phyloP scores from a whole-genome alignment of 2,113 vertebrate species.

The Oreochromis aureus region DNA sequence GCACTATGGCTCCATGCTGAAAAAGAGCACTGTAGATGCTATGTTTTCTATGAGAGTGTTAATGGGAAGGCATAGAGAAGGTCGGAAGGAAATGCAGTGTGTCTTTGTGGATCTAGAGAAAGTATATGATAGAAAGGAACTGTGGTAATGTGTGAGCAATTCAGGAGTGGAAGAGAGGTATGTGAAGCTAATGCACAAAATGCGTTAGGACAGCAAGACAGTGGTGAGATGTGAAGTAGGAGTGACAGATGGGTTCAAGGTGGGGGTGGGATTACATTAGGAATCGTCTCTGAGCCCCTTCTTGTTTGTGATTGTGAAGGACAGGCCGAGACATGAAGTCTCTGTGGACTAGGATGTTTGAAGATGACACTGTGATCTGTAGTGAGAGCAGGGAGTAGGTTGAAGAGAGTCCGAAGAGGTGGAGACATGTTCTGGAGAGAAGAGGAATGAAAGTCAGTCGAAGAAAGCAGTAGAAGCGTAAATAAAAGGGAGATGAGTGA shows the following conservation, averaged over 20 bases:
- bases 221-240: not conserved
- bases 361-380: not conserved
- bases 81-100: not conserved
- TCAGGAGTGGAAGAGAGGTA: not conserved
- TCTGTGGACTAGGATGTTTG: not conserved
- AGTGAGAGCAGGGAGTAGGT: not conserved
- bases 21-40: not conserved
- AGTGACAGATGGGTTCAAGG: not conserved
- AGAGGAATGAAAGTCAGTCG: not conserved
- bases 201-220: not conserved
- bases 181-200: not conserved
- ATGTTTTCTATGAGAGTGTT: not conserved
- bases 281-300: not conserved
- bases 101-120: not conserved
- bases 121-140: not conserved
- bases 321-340: not conserved
- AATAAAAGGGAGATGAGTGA: too few relatives aligned
- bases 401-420: not conserved
- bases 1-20: not conserved
- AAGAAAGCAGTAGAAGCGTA: not conserved
- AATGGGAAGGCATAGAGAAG: not conserved
- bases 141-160: not conserved
- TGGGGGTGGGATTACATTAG: not conserved
- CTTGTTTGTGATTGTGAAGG: not conserved
- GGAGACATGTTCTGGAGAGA: not conserved